Evolutionary conservation across 2,113 vertebrate species (phyloP).

Genomic region (Pollachius pollachius): DNA sequence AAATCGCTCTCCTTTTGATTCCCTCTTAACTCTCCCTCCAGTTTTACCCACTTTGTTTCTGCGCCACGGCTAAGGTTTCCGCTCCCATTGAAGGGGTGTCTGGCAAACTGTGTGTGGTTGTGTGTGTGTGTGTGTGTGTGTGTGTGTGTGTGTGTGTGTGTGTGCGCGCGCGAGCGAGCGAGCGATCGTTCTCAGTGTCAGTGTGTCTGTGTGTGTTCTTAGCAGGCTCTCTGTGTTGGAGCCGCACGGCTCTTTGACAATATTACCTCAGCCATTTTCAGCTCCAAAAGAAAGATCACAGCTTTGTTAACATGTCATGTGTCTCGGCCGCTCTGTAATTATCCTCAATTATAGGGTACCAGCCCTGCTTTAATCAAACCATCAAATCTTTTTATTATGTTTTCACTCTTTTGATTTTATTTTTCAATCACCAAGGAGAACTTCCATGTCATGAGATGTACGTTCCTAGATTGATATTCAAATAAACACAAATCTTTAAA

Average conservation of each 20-base stretch:
- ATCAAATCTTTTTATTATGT: background rate
- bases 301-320: background rate
- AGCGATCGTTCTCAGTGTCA: no score
- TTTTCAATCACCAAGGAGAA: background rate
- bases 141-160: constrained; percentile 17
- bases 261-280: constrained; percentile 7
- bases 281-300: background rate
- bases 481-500: no score
- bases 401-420: constrained; percentile 2
- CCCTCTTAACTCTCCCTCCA: constrained; percentile 79
- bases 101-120: constrained; percentile 28
- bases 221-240: constrained; percentile 12
- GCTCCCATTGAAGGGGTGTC: constrained; percentile 69
- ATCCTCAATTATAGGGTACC: background rate
- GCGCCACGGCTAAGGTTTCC: constrained; percentile 82
- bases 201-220: constrained; percentile 1
- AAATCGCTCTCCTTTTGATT: constrained; percentile 88
- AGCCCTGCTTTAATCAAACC: background rate
- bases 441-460: no score
- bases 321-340: background rate
- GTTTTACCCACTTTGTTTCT: constrained; percentile 83
- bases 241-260: constrained; percentile 9
- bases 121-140: constrained; percentile 13
- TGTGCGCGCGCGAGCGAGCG: no score
- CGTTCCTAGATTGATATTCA: no score